Conservation (phyloP, 37 sponge, comb jelly and placozoan species). For the Dysidea cf. avara region DNA sequence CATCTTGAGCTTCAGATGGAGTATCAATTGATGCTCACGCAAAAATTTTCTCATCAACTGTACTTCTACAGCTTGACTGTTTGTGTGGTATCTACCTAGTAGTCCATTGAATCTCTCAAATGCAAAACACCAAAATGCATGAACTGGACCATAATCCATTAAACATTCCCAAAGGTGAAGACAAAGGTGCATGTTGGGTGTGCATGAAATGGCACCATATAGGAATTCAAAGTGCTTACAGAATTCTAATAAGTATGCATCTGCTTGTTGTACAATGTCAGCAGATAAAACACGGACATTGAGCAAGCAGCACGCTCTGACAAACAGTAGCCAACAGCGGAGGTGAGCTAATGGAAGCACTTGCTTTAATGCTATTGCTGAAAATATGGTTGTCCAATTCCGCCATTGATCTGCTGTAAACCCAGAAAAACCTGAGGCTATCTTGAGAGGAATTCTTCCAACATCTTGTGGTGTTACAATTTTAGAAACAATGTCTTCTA, state of each 20-base stretch:
- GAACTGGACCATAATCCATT: slow-evolving; percentile 38
- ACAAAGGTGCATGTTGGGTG: slow-evolving; percentile 53
- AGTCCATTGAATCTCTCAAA: slow-evolving; percentile 63
- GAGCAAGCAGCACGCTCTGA: slow-evolving; percentile 32
- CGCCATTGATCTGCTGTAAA: slow-evolving; percentile 69
- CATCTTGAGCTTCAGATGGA: too few relatives aligned
- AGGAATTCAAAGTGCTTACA: slow-evolving; percentile 12
- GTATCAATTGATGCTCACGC: too few relatives aligned
- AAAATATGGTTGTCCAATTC: too few relatives aligned
- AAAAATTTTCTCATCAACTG: slow-evolving; percentile 50
- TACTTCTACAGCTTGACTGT: slow-evolving; percentile 28
- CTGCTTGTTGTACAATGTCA: not conserved
- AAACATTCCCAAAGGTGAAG: slow-evolving; percentile 46
- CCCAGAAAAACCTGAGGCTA: slow-evolving; percentile 11
- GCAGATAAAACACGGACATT: not conserved
- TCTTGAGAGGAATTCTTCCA: too few relatives aligned
- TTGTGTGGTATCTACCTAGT: slow-evolving; percentile 49
- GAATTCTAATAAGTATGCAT: slow-evolving; percentile 23
- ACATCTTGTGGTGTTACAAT: too few relatives aligned
- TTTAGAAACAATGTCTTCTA: too few relatives aligned
- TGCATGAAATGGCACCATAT: slow-evolving; percentile 35
- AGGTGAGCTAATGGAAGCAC: slow-evolving; percentile 8
- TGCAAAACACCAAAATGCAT: slow-evolving; percentile 57
- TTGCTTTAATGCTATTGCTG: slow-evolving; percentile 21
- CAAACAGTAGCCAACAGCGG: slow-evolving; percentile 55